Evolutionary conservation across 2,888 invertebrate species (phyloP), one percentile per base, ranked within the genome.

Genomic region (Eupithecia abbreviata): DNA sequence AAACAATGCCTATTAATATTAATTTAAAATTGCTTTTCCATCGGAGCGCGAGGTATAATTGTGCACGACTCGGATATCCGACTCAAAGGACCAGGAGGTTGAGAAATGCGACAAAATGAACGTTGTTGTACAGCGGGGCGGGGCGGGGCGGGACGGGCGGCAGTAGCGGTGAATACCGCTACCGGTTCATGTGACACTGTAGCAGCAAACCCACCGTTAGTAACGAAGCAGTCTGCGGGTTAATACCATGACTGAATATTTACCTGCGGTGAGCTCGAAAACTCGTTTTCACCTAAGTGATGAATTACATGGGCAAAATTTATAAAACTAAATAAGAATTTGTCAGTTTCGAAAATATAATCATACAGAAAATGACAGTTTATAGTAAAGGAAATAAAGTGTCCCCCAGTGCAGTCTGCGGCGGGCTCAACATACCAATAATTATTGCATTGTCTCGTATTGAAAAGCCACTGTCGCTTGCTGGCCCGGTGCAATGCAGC

Each of bases 371-470:
- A 30, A 69, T 49, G 18, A 69, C 10, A n/a, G 74, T 76, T 42
- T 62, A 12, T 30, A 12, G 62, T 10, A 69, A 74, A 74, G 43
- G 30, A 76, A 76, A 78, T 74, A 65, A 76, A 76, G 51, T 74
- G 51, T 69, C 65, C 58, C 41, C 55, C 18, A 68, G 72, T 58
- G 74, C 73, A 71, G 80, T 75, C 42, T 71, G 76, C 76, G 75
- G 72, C 30, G 72, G 68, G 47, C 73, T 74, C 77, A 72, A 78
- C 81, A 77, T 73, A 65, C 81, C 83, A 82, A 84, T 85, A 85
- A 85, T 85, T 84, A 84, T 85, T 82, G 85, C 82, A 84, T 82
- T 85, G 84, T 85, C 83, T 83, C 82, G 82, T 84, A 85, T 85
- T 83, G 85, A 84, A 84, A 83, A 84, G 82, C 82, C 82, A 82